Percentiles rank a stretch among this genome's conserved stretches.
Conservation (phyloP, 2,797 vertebrate species). For the Meriones psammophilus region DNA sequence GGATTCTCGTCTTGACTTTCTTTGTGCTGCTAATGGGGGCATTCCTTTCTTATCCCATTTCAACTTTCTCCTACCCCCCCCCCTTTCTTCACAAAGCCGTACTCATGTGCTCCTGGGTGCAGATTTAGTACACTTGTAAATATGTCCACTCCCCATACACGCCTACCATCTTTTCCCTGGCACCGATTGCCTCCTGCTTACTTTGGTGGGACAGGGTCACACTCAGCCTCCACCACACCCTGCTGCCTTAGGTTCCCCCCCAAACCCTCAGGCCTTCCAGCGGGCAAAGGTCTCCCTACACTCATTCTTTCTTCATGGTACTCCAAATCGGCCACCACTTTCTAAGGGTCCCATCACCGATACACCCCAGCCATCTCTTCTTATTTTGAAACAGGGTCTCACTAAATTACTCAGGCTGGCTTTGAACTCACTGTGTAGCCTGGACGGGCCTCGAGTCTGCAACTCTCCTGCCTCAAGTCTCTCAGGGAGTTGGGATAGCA, state of each 20-base stretch:
- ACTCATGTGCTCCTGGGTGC: not conserved
- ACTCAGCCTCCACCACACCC: not conserved
- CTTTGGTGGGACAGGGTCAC: not conserved
- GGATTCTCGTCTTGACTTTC: not conserved
- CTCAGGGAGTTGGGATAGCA: not conserved
- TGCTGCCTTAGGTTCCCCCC: not conserved
- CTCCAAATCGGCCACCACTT: not conserved
- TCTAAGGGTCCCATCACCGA: not conserved
- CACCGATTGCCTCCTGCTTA: not conserved
- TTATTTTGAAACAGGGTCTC: not conserved
- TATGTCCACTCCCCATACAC: not conserved
- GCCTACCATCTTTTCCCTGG: not conserved
- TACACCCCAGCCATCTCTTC: not conserved
- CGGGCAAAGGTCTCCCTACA: not conserved
- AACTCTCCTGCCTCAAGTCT: not conserved
- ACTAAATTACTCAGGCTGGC: not conserved
- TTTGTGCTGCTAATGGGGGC: not conserved
- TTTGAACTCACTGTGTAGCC: not conserved
- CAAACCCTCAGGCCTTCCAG: conserved; percentile 17
- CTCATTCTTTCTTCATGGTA: not conserved
- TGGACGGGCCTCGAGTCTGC: not conserved
- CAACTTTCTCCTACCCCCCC: not conserved
- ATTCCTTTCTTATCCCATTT: not conserved
- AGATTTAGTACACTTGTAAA: not conserved
- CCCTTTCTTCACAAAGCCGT: conserved; percentile 26